phyloP scores from a whole-genome alignment of 2,797 vertebrate genomes.

The Anguilla megastoma region DNA sequence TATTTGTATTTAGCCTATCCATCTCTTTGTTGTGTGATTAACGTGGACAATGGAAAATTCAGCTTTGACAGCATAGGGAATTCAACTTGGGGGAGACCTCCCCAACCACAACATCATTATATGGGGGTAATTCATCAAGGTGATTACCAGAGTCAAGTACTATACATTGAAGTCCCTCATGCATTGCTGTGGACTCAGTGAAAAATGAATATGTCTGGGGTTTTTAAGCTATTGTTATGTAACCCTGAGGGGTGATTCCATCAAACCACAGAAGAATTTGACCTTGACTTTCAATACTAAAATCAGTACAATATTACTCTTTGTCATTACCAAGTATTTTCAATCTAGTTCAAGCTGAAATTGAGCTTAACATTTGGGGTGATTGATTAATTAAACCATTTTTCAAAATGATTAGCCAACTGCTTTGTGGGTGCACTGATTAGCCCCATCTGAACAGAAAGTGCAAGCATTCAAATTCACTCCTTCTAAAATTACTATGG shows the following conservation, averaged over 20 bases:
- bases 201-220: conserved; percentile 32
- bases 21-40: background rate
- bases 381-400: conserved; percentile 4
- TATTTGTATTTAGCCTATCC: background rate
- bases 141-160: conserved; percentile 60
- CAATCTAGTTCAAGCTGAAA: background rate
- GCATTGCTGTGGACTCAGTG: conserved; percentile 50
- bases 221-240: background rate
- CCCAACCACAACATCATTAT: conserved; percentile 8
- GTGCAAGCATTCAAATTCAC: background rate
- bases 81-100: background rate
- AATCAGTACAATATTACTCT: background rate
- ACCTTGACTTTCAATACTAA: conserved; percentile 9
- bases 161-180: conserved; percentile 55
- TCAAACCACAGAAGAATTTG: conserved; percentile 4
- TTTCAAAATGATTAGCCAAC: background rate
- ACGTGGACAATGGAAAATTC: background rate
- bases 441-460: background rate
- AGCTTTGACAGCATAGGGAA: background rate
- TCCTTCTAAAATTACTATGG: background rate
- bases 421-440: background rate
- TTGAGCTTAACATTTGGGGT: background rate
- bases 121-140: conserved; percentile 65
- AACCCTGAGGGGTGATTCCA: background rate
- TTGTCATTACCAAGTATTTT: background rate